Evolutionary conservation across 2,113 vertebrate genomes (phyloP).

Genomic region (Gopherus flavomarginatus): DNA sequence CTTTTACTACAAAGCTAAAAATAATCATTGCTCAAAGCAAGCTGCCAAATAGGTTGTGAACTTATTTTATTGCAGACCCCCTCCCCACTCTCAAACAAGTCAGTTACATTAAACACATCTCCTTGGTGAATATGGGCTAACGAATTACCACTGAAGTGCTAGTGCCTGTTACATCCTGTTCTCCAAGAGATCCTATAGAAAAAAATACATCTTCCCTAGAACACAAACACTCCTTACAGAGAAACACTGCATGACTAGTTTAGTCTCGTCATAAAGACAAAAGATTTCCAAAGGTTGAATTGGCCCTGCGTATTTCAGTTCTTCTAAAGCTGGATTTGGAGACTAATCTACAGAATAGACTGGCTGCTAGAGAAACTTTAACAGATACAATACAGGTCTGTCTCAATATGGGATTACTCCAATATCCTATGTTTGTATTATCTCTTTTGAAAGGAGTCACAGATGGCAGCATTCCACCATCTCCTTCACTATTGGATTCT

Average conservation of each 20-base stretch:
- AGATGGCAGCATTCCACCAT: not conserved
- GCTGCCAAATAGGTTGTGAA: constrained; percentile 44
- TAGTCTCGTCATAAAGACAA: not conserved
- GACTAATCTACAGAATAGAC: not conserved
- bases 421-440: not conserved
- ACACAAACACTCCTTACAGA: not conserved
- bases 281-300: not conserved
- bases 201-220: not conserved
- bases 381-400: not conserved
- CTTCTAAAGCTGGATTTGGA: not conserved
- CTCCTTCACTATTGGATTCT: not conserved
- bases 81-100: not conserved
- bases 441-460: not conserved
- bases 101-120: not conserved
- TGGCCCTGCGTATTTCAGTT: not conserved
- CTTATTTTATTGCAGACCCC: not conserved
- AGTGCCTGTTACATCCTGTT: accelerated
- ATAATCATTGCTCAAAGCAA: constrained; percentile 44
- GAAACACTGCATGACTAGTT: not conserved
- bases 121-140: not conserved
- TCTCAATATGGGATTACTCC: not conserved
- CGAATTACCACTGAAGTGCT: not conserved
- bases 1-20: constrained; percentile 45
- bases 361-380: no score
- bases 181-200: not conserved